These are phyloP conservation scores for Hemistola chrysoprasaria DNA, from an alignment of 2,888 invertebrate genomes.

Conservation along the genomic window DNA sequence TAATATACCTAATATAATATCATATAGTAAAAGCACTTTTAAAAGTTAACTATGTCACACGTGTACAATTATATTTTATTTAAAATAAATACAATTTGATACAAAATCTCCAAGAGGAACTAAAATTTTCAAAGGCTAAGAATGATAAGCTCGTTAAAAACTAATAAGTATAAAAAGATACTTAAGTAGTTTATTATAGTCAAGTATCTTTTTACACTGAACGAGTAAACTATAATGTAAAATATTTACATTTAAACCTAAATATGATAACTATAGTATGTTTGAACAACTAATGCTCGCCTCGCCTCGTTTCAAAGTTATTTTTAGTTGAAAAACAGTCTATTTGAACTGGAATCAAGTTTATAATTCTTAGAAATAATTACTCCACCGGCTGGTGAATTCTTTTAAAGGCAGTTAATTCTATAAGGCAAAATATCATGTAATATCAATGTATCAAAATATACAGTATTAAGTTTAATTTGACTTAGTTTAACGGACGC, in stretches of 20 bases:
- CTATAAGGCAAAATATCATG: not conserved
- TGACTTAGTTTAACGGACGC: too few species aligned
- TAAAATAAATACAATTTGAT: slow-evolving; percentile 21
- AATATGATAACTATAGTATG: slow-evolving; percentile 8
- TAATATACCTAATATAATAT: too few species aligned
- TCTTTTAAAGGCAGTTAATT: not conserved
- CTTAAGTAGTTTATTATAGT: slow-evolving; percentile 46
- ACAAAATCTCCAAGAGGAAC: slow-evolving; percentile 15
- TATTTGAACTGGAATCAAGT: not conserved
- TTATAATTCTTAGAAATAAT: too few species aligned
- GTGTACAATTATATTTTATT: slow-evolving; percentile 4
- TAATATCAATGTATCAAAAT: too few species aligned
- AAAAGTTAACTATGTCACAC: slow-evolving; percentile 13
- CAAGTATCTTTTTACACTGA: slow-evolving; percentile 55
- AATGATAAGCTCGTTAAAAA: slow-evolving; percentile 16
- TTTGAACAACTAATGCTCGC: slow-evolving; percentile 6
- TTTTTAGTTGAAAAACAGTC: slow-evolving; percentile 1
- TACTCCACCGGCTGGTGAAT: too few species aligned
- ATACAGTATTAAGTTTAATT: too few species aligned
- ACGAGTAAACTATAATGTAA: slow-evolving; percentile 23
- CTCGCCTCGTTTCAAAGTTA: slow-evolving; percentile 1
- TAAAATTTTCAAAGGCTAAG: slow-evolving; percentile 18
- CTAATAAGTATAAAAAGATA: slow-evolving; percentile 46
- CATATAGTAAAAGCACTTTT: not conserved
- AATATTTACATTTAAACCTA: slow-evolving; percentile 39